These are phyloP conservation scores for Erebia ligea DNA, from an alignment of 2,888 invertebrate genomes.

Conservation along the genomic window DNA sequence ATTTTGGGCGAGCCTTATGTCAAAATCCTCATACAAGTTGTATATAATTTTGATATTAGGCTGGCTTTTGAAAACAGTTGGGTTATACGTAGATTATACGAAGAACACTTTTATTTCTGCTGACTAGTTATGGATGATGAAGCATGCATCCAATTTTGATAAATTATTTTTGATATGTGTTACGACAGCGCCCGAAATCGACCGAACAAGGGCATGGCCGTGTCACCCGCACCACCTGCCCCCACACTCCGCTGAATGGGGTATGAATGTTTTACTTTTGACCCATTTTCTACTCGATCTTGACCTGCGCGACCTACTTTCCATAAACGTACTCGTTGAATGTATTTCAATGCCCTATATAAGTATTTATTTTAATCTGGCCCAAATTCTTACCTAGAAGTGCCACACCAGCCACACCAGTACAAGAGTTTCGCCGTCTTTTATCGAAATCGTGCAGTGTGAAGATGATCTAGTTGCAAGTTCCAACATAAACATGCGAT, in stretches of 20 bases:
- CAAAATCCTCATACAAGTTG: too few species aligned
- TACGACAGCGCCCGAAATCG: conserved; percentile 4
- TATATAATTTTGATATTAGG: too few species aligned
- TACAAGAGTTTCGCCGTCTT: not conserved
- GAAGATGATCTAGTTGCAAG: conserved; percentile 25
- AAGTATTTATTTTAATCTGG: not conserved
- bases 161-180: not conserved
- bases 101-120: not conserved
- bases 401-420: too few species aligned
- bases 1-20: too few species aligned
- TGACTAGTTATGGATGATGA: not conserved
- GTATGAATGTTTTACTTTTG: conserved; percentile 61
- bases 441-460: conserved; percentile 13
- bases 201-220: conserved; percentile 50
- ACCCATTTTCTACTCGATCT: conserved; percentile 69
- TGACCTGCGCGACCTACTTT: conserved; percentile 57
- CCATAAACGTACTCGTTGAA: conserved; percentile 12
- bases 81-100: too few species aligned
- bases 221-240: conserved; percentile 33
- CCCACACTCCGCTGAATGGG: conserved; percentile 41
- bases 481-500: conserved; percentile 35
- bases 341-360: conserved; percentile 9
- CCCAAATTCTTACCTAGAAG: not conserved
- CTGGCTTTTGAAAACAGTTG: too few species aligned
- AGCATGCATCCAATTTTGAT: not conserved